These are phyloP conservation scores for Bubo scandiacus DNA, from an alignment of 2,113 vertebrate species.

Conservation along the genomic window DNA sequence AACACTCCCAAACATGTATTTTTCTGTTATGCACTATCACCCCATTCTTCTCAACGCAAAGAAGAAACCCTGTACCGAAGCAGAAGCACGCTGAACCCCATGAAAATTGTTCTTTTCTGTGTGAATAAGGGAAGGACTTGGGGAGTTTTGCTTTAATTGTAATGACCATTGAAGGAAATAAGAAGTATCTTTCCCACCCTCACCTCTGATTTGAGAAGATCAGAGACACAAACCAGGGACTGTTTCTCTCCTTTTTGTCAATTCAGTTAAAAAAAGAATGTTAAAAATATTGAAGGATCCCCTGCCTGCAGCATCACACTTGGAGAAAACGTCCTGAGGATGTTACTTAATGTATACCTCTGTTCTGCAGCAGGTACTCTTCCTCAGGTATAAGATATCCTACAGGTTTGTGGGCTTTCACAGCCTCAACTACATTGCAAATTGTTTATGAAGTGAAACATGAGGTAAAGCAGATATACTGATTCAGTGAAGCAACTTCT, in stretches of 20 bases:
- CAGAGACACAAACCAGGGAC: background rate
- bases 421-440: background rate
- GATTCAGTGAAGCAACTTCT: background rate
- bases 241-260: background rate
- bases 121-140: background rate
- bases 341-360: background rate
- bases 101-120: background rate
- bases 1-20: background rate
- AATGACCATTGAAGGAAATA: background rate
- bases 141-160: background rate
- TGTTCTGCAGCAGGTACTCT: background rate
- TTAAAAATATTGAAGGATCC: background rate
- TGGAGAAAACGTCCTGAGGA: background rate
- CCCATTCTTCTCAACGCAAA: background rate
- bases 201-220: background rate
- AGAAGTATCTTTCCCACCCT: background rate
- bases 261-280: background rate
- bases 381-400: background rate
- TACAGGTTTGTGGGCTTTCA: background rate
- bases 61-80: background rate
- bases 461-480: background rate
- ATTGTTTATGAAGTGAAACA: background rate
- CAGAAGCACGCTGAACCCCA: background rate
- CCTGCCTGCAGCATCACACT: background rate
- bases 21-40: background rate